Evolutionary conservation across 2,113 vertebrate species (phyloP).

Genomic region (Pelmatolapia mariae): DNA sequence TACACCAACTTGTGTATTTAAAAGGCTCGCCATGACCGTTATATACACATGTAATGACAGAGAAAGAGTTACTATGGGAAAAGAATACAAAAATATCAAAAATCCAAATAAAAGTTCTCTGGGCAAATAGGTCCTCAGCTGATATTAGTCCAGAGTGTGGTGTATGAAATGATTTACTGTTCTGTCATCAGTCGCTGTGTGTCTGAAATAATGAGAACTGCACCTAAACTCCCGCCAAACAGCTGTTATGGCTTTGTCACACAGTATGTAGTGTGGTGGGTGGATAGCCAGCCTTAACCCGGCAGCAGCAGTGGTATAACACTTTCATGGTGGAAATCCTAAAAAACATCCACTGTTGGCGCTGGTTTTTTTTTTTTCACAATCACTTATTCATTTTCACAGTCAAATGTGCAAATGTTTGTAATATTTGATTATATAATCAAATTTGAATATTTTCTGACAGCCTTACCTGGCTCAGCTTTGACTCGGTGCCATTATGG

Average conservation of each 20-base stretch:
- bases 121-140: not conserved
- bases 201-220: not conserved
- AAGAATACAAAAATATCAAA: not conserved
- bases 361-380: not conserved
- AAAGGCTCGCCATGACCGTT: accelerated
- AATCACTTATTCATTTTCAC: not conserved
- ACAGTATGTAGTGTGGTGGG: not conserved
- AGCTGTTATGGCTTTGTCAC: not conserved
- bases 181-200: not conserved
- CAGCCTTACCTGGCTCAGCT: not conserved
- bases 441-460: not conserved
- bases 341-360: not conserved
- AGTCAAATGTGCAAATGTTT: not conserved
- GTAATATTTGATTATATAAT: not conserved
- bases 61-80: accelerated
- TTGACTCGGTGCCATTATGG: not conserved
- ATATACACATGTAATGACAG: not conserved
- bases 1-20: not conserved
- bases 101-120: not conserved
- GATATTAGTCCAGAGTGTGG: accelerated
- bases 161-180: not conserved
- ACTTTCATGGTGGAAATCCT: not conserved
- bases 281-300: not conserved
- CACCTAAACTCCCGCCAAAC: not conserved
- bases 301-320: not conserved